Evolutionary conservation across 2,113 vertebrate species (phyloP), one percentile per base, ranked within the genome.

Genomic region (Microcebus ravelobensis): DNA sequence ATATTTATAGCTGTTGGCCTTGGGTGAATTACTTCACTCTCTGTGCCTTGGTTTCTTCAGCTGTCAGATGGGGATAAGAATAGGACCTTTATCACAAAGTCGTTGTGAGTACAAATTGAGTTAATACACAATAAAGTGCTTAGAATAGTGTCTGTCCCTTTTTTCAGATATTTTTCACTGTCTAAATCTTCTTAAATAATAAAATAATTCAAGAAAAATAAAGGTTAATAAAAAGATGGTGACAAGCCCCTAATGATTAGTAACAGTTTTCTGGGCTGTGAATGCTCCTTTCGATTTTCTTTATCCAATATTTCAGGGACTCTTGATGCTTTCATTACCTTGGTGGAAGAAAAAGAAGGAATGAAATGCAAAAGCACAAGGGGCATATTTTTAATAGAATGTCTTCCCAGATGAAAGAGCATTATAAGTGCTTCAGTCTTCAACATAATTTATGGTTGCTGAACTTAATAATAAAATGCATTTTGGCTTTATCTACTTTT

Each of bases 141-240:
- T 87, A 93, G 63, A 70, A 70, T 9, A 80, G 57, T 89, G 11
- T 83, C 73, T 70, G 27, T 63, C 52, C 87, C 17, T 97, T n/a
- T 94, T 93, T 55, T 42, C 68, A 90, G 83, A 39, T 85, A 52
- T 70, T 74, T 91, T 91, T 80, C 42, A n/a, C 45, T 21, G 25
- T 68, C 68, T 85, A 80, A 87, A 89, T 85, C 11, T n/a, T 90
- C 67, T 88, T 74, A 87, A 91, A 68, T 91, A 91, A 95, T 87
- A 90, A 94, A 96, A 67, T 50, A 48, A 65, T 87, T 96, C 29
- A 91, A 92, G 95, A 90, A 93, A 96, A 94, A 87, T 84, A 86
- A 81, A 94, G 74, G 36, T 84, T 48, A 94, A n/a, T 83, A 76
- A 92, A 83, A 95, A 94, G 70, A 76, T 23, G 52, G 11, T 50